Percentiles rank a stretch among this genome's conserved stretches.
phyloP scores from a whole-genome alignment of 2,113 vertebrate species.

The Rissa tridactyla region DNA sequence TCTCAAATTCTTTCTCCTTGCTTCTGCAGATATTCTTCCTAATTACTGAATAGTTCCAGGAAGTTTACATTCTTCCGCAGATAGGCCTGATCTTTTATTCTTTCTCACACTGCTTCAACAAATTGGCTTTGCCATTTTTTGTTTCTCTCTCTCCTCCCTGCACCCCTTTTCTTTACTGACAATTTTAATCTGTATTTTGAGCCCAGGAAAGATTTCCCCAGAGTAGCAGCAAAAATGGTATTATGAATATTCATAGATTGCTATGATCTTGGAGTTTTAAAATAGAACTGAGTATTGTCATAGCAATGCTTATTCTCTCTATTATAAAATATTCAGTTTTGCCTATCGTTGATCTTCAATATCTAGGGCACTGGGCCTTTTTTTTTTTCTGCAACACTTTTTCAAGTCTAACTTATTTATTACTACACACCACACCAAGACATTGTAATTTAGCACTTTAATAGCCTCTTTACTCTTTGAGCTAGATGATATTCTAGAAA shows the following conservation, averaged over 20 bases:
- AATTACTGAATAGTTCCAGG: background rate
- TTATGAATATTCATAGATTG: constrained; percentile 43
- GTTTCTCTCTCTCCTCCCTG: too few species aligned
- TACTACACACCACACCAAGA: background rate
- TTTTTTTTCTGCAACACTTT: background rate
- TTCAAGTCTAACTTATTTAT: background rate
- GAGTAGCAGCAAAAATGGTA: background rate
- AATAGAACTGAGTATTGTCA: constrained; percentile 30
- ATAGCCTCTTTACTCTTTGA: background rate
- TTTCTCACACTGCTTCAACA: background rate
- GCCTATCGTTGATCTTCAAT: background rate
- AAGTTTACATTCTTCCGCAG: background rate
- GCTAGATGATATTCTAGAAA: background rate
- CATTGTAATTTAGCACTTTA: background rate
- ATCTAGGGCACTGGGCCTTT: background rate
- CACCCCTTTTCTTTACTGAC: background rate
- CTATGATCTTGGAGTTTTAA: constrained; percentile 36
- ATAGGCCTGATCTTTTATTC: background rate
- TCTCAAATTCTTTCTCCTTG: background rate
- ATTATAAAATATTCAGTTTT: constrained; percentile 8
- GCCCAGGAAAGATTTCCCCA: constrained; percentile 29
- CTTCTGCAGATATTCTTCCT: background rate
- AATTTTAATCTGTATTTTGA: constrained; percentile 48
- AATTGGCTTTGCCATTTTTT: background rate
- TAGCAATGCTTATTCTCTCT: background rate